Evolutionary conservation across 2,888 invertebrate species (phyloP).

Genomic region (Dyspetes luteomarginatus): DNA sequence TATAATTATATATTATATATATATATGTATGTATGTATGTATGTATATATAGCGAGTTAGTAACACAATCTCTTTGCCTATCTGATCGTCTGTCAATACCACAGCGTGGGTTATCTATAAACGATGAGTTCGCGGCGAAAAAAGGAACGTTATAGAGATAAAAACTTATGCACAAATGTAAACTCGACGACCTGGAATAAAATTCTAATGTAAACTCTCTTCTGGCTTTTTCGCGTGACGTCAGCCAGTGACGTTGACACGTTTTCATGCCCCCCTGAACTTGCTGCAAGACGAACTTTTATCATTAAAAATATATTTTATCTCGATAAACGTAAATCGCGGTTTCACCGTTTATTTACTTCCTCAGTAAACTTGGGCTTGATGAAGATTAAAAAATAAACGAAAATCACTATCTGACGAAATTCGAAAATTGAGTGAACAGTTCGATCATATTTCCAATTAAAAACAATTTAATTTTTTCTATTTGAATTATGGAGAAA

Average conservation of each 20-base stretch:
- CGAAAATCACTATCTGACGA: too few species aligned
- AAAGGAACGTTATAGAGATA: conserved; percentile 18
- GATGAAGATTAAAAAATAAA: too few species aligned
- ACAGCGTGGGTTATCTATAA: neutral
- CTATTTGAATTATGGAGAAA: too few species aligned
- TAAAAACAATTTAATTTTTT: too few species aligned
- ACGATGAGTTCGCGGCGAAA: conserved; percentile 13
- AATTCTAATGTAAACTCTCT: neutral
- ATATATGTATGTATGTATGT: too few species aligned
- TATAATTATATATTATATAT: too few species aligned
- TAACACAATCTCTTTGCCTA: neutral
- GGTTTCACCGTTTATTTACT: too few species aligned
- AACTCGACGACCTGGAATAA: conserved; percentile 19
- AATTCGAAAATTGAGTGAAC: too few species aligned
- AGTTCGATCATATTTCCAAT: too few species aligned
- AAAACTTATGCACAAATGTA: conserved; percentile 35
- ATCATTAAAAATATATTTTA: neutral
- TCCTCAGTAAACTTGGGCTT: too few species aligned
- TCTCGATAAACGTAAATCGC: neutral
- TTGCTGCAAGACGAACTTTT: neutral
- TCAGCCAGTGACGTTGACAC: neutral
- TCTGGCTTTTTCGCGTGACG: conserved; percentile 4
- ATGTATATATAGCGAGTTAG: too few species aligned
- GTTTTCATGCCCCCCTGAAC: neutral
- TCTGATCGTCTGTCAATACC: neutral